Evolutionary conservation across 1,140 invertebrate genomes (phyloP), one percentile per base, ranked within the genome.

Genomic region (Adelges cooleyi): DNA sequence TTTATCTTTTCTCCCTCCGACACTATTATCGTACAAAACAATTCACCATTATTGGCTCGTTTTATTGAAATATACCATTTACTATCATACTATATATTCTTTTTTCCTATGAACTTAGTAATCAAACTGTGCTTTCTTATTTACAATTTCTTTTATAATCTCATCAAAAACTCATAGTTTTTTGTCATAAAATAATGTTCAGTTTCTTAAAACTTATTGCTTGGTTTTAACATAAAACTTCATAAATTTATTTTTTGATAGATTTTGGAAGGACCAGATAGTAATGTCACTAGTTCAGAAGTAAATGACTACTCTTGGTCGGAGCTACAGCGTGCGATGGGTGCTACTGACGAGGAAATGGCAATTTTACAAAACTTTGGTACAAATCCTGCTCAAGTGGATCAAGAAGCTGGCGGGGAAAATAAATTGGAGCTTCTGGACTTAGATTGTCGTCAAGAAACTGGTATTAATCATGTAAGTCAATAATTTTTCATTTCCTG

Each of bases 331-430:
- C 66, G 65, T 33, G 73, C 72, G 33, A 73, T 74, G 71, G 72
- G 73, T 13, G 72, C 71, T 5, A 70, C 70, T 6, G 70, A 73
- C 67, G 73, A 71, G 48, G 71, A 74, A 65, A 73, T 74, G 73
- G 69, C 69, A 11, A 72, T 74, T 50, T 59, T 74, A n/a, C 67
- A 71, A 46, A 70, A 73, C 36, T 68, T 73, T 13, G 72, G 72
- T 17, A 69, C 72, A 65, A 67, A 59, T 25, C 18, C 56, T 18
- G 42, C 56, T 15, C 25, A n/a, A 20, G 25, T 46, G 5, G 17
- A 17, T 20, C 56, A 62, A 62, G 27, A 62, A 46, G 25, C 20
- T 15, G 22, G 25, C 22, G 44, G 25, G 29, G 42, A 48, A 62
- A 62, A 62, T 48, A 2, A 13, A 20, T 29, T 33, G 3, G 2